phyloP scores from a whole-genome alignment of 2,113 vertebrate species.

The Cavia aperea region DNA sequence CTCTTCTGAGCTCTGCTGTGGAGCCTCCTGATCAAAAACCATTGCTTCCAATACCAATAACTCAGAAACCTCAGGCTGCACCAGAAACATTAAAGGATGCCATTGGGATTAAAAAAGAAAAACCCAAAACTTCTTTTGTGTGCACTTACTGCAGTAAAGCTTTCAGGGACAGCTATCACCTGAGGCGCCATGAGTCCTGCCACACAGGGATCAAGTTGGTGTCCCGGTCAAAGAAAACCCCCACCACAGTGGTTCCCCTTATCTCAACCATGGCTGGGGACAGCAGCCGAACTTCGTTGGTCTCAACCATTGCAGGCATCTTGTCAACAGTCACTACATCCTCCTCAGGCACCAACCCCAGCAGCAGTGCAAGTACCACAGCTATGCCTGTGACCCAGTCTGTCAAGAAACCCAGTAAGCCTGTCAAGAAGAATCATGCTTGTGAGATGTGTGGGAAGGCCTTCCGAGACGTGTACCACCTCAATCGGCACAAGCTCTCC shows the following conservation, averaged over 20 bases:
- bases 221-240: conserved; percentile 93
- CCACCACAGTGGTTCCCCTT: conserved; percentile 90
- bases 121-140: conserved; percentile 96
- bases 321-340: conserved; percentile 94
- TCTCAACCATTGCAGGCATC: conserved; percentile 94
- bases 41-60: conserved; percentile 90
- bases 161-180: conserved; percentile 98
- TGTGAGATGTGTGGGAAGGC: conserved; percentile 99
- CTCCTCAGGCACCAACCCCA: conserved; percentile 86
- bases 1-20: conserved; percentile 90
- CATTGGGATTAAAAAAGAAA: conserved; percentile 94
- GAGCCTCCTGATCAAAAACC: conserved; percentile 97
- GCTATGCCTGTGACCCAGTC: conserved; percentile 82
- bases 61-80: conserved; percentile 91
- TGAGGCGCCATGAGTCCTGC: conserved; percentile 95
- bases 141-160: conserved; percentile 98
- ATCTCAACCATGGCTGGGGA: conserved; percentile 93
- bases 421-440: conserved; percentile 97
- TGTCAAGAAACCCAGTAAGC: conserved; percentile 92
- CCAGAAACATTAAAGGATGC: conserved; percentile 93
- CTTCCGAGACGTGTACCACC: conserved; percentile 97
- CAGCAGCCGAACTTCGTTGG: conserved; percentile 87
- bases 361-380: conserved; percentile 77
- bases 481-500: conserved; percentile 97
- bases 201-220: conserved; percentile 98